Evolutionary conservation across 2,797 vertebrate genomes (phyloP).

Genomic region (Molossus alvarezi): DNA sequence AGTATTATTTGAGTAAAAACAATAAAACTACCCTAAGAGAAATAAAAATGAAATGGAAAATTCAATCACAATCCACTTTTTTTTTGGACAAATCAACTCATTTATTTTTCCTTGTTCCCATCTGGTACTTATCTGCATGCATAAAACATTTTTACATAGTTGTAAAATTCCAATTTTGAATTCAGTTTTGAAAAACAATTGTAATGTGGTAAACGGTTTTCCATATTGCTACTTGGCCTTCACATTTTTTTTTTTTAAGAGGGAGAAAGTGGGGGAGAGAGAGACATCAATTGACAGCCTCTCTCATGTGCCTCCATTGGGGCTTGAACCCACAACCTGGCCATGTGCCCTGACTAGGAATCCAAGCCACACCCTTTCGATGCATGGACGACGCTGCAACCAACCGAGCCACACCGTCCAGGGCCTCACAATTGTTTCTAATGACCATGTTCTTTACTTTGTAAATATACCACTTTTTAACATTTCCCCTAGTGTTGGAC

Average conservation of each 20-base stretch:
- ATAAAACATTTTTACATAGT: conserved; percentile 81
- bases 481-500: conserved; percentile 11
- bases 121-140: conserved; percentile 83
- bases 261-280: background rate
- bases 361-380: background rate
- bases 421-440: conserved; percentile 72
- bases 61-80: conserved; percentile 79
- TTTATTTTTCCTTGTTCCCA: conserved; percentile 81
- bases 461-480: conserved; percentile 1
- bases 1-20: conserved; percentile 70
- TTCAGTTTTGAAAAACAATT: conserved; percentile 77
- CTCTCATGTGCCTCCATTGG: background rate
- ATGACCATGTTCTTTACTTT: conserved; percentile 71
- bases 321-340: background rate
- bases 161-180: conserved; percentile 81
- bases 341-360: background rate
- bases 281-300: background rate
- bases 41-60: conserved; percentile 83
- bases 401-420: background rate
- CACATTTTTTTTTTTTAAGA: conserved; percentile 63
- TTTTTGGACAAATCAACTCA: conserved; percentile 80
- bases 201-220: conserved; percentile 69
- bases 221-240: conserved; percentile 59
- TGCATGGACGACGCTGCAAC: background rate
- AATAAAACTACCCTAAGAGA: conserved; percentile 68